Conservation (phyloP, 2,888 invertebrate genomes). For the Nomada fabriciana region DNA sequence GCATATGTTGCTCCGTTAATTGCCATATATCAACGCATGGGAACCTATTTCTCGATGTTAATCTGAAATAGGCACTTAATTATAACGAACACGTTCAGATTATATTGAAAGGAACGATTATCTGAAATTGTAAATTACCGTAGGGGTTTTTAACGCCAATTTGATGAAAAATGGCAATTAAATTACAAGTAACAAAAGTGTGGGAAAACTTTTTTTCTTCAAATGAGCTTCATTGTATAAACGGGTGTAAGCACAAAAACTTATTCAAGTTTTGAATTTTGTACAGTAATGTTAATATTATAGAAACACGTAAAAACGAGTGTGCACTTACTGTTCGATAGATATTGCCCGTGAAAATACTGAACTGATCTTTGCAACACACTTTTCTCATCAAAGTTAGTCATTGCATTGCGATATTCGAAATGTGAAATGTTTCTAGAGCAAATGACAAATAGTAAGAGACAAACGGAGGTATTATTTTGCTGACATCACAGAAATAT, state of each 20-base stretch:
- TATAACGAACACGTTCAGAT: not conserved
- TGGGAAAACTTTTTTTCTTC: not conserved
- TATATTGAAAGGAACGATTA: not conserved
- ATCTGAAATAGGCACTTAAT: not conserved
- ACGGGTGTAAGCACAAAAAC: not conserved
- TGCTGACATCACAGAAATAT: slow-evolving; percentile 28
- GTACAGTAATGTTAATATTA: slow-evolving; percentile 37
- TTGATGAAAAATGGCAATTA: slow-evolving; percentile 33
- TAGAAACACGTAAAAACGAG: slow-evolving; percentile 14
- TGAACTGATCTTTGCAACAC: slow-evolving; percentile 16
- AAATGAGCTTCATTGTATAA: slow-evolving; percentile 17
- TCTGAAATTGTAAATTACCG: not conserved
- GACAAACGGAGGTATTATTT: slow-evolving; percentile 40
- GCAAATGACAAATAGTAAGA: slow-evolving; percentile 25
- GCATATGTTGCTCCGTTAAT: slow-evolving; percentile 32
- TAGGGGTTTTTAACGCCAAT: not conserved
- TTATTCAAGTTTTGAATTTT: slow-evolving; percentile 23
- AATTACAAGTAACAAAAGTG: slow-evolving; percentile 1
- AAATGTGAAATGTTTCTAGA: slow-evolving; percentile 34
- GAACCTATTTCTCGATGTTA: slow-evolving; percentile 21
- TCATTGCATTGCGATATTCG: slow-evolving; percentile 37
- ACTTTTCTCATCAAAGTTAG: slow-evolving; percentile 12
- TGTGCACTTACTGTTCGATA: slow-evolving; percentile 23
- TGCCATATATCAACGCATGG: slow-evolving; percentile 20
- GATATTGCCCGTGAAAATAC: slow-evolving; percentile 31